Percentiles rank a stretch among this genome's conserved stretches.
Conservation (phyloP, 2,113 vertebrate species). For the Chiloscyllium plagiosum region DNA sequence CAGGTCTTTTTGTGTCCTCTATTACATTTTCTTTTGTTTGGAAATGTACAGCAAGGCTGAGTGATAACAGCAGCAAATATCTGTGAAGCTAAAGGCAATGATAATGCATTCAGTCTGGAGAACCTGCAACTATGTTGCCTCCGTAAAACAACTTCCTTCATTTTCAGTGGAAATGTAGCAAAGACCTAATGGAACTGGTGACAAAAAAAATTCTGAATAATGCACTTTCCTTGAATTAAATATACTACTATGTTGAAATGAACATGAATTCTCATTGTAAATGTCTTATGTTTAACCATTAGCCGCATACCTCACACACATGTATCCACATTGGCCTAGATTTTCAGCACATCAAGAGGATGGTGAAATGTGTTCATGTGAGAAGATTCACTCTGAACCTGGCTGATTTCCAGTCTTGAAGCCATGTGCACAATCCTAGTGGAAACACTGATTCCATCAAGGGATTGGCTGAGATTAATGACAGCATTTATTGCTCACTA, state of each 20-base stretch:
- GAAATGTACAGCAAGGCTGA: not conserved
- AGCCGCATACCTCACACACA: not conserved
- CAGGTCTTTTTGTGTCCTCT: too few species aligned
- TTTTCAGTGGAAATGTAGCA: not conserved
- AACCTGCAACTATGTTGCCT: not conserved
- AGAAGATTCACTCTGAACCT: not conserved
- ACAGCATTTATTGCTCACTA: not conserved
- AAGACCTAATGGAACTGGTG: not conserved
- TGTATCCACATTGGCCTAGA: not conserved
- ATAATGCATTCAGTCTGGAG: not conserved
- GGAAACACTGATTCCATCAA: not conserved
- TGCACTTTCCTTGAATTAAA: not conserved
- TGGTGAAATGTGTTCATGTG: not conserved
- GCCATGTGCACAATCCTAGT: not conserved
- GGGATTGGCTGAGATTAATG: not conserved
- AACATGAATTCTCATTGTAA: not conserved
- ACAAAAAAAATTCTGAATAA: not conserved
- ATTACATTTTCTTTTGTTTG: not conserved
- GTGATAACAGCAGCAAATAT: not conserved
- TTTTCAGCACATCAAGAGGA: not conserved
- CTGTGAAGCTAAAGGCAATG: not conserved
- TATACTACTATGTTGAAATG: not conserved
- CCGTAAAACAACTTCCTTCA: not conserved
- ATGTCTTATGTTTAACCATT: not conserved
- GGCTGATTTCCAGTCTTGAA: not conserved